Base-by-base conservation (phyloP, 2,888 invertebrate species). In the Beris chalybata region DNA sequence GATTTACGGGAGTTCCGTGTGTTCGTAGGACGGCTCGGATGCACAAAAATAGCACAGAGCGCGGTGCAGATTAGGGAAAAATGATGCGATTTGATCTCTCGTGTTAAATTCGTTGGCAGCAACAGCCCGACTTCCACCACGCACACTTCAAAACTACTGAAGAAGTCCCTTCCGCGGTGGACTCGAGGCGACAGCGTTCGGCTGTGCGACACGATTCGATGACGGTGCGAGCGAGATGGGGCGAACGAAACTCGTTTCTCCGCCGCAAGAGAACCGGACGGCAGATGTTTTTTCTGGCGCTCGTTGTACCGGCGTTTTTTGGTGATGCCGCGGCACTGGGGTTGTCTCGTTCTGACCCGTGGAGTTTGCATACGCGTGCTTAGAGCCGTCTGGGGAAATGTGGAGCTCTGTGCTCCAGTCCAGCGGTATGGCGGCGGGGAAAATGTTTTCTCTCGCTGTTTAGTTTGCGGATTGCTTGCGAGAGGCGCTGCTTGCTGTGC, bases 121-220 rank as follows among this genome's bases (percentile, higher is more conserved):
- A 61, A 15, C 61, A 12, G 22, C 50, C 65, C 75, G 76, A 76
- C 75, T 76, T 74, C 76, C 70, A 76, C 75, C 76, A 77, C 77
- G 76, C 76, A 76, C 76, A 74, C 77, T 76, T 76, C 74, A 74
- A 74, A 76, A 76, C 76, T 77, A 61, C 38, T 43, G 59, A 50
- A 31, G 50, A 52, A 31, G 38, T 7, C 5, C 9, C 38, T 22
- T 38, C 9, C 9, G 38, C 38, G 38, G 48, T 31, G 22, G 32
- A 31, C 30, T 29, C 53, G 22, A 53, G 31, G 50, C 48, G 48
- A 15, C 52, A 50, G 50, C 38, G 52, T 38, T 56, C 11, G 22
- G 38, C 5, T 38, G 38, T 7, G 7, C 50, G 48, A 12, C 6
- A 11, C 5, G 30, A 13, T 12, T 5, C 9, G 30, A 6, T 58